A percentile compares a stretch with the other conserved stretches of the same genome.
Conservation (phyloP, 2,888 invertebrate species). For the Drosophila incognita region DNA sequence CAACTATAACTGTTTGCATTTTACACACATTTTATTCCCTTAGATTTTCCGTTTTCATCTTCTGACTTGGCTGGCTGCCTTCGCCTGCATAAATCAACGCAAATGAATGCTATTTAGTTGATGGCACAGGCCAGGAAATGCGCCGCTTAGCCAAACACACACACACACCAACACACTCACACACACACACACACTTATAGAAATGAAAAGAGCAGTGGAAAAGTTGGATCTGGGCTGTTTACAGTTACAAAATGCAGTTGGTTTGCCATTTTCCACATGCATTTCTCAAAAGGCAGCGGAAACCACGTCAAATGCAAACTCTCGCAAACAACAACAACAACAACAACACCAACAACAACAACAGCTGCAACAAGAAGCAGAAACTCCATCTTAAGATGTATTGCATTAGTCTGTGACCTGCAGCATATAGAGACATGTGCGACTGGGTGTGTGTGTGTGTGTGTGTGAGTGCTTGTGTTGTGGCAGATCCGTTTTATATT, state of each 20-base stretch:
- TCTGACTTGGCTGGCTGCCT: conserved; percentile 29
- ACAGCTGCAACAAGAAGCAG: conserved; percentile 28
- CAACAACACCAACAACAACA: background rate
- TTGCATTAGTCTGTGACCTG: conserved; percentile 69
- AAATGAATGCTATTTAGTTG: conserved; percentile 82
- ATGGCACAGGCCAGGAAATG: conserved; percentile 75
- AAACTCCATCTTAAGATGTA: conserved; percentile 66
- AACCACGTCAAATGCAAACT: conserved; percentile 73
- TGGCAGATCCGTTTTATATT: conserved; percentile 78
- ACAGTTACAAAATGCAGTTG: conserved; percentile 70
- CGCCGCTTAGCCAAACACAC: conserved; percentile 73
- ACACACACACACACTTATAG: conserved; percentile 13
- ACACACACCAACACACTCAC: conserved; percentile 22
- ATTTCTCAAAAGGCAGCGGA: conserved; percentile 79
- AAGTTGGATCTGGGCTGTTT: conserved; percentile 36
- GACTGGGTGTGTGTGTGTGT: conserved; percentile 13
- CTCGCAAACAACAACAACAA: conserved; percentile 17
- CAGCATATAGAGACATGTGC: conserved; percentile 27
- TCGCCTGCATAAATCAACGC: conserved; percentile 78
- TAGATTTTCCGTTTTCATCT: conserved; percentile 42
- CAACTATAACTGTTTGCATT: background rate
- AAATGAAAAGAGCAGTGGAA: conserved; percentile 7
- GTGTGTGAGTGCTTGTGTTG: conserved; percentile 32
- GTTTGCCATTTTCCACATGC: conserved; percentile 76
- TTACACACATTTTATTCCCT: conserved; percentile 24